Base-by-base conservation (phyloP, 2,797 vertebrate genomes). In the Corythornis leucogaster region DNA sequence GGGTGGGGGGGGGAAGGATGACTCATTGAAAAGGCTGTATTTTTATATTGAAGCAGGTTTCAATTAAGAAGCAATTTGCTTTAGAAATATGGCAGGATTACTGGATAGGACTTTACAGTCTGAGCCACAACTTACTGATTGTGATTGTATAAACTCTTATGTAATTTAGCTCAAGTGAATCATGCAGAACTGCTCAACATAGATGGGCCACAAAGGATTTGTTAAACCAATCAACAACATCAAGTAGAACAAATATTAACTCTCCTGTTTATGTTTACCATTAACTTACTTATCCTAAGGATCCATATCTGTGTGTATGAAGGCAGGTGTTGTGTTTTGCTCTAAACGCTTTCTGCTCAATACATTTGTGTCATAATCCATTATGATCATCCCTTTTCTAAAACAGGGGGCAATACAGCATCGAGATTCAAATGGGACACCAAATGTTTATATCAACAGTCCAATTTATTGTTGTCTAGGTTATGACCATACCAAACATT, bases 221-320 rank as follows among this genome's bases (percentile, higher is more conserved):
- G 93, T 92, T 92, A 93, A 92, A 93, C 86, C 81, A 92, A 96
- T 95, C 96, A 83, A 59, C 92, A 96, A 80, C 86, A 79, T 19
- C 77, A 85, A 64, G 66, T 35, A 97, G 91, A 96, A 93, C 87
- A 97, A 96, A 97, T 96, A 97, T 95, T 90, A 96, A 94, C 92
- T 94, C 92, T 85, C 75, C 53, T 83, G 87, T 96, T 97, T 93
- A 89, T 96, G 95, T 92, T 97, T 97, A 93, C 89, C 76, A 81
- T 94, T 95, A 97, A 53, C 85, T 95, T 95, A 90, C 89, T 96
- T 97, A 93, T 97, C 96, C 97, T 95, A 87, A 97, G 97, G 96
- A 91, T 94, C 62, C 73, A 68, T 96, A 95, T 91, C 87, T 90
- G 40, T 78, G 67, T 50, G 48, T 85, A 91, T 81, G 94, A 94